Evolutionary conservation across 2,113 vertebrate genomes (phyloP).

Genomic region (Peromyscus leucopus): DNA sequence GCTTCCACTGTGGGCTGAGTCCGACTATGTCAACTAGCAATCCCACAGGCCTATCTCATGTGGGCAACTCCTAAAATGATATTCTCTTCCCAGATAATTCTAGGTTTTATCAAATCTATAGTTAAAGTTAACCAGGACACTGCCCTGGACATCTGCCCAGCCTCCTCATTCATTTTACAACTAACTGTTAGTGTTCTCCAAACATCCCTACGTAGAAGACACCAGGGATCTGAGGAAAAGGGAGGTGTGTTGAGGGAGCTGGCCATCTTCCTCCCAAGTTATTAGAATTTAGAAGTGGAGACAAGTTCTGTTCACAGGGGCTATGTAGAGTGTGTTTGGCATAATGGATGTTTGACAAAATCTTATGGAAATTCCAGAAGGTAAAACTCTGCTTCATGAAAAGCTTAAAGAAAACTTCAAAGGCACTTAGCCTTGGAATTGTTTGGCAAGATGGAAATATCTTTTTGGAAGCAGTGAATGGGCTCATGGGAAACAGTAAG

Average conservation of each 20-base stretch:
- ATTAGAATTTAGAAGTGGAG: neutral
- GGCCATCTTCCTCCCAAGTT: neutral
- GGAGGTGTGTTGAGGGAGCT: neutral
- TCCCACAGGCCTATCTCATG: neutral
- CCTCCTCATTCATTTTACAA: too few relatives aligned
- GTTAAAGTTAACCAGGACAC: neutral
- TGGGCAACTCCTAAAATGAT: neutral
- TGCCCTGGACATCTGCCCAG: neutral
- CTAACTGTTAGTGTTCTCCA: neutral
- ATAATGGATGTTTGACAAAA: constrained; percentile 32
- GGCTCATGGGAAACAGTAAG: neutral
- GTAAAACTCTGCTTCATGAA: neutral
- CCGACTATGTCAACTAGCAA: neutral
- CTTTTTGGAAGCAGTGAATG: neutral
- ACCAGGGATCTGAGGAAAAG: neutral
- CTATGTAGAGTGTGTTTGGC: neutral
- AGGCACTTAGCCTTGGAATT: neutral
- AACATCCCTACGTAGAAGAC: neutral
- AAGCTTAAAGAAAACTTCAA: neutral
- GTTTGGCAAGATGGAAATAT: neutral
- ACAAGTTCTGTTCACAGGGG: neutral
- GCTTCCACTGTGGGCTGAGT: neutral
- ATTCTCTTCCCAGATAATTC: neutral
- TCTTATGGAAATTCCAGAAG: constrained; percentile 19
- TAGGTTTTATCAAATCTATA: neutral